Base-by-base conservation (phyloP, 2,113 vertebrate genomes). In the Lepidothrix coronata region DNA sequence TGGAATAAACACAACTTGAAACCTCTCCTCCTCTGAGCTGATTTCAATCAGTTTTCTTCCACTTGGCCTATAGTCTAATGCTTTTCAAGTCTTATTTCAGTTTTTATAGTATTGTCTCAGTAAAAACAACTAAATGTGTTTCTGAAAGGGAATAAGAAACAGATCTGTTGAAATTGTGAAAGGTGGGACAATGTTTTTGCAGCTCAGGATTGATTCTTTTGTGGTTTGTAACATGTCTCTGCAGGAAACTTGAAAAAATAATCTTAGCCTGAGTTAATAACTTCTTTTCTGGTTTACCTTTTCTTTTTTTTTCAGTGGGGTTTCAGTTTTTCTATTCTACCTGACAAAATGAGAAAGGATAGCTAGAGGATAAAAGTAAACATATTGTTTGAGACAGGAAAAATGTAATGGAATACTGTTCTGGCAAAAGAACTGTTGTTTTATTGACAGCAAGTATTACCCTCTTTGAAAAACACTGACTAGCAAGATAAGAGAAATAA, bases 341-440 rank as follows among this genome's bases (percentile, higher is more conserved):
- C 28, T 83, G 67, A 95, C 79, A 96, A 93, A 97, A 97, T 85
- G 39, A 97, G 86, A 96, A 97, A 95, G 46, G 55, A 93, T 95
- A 85, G 81, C 88, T 93, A 65, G 63, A 96, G 91, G 91, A 96
- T 44, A 48, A 55, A 80, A 92, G 78, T 58, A 96, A 95, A 89
- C 20, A 78, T 74, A 85, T 23, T 96, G 75, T 83, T 97, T 65
- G 95, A 96, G 92, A 91, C 43, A 91, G 79, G 78, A 89, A 87
- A 96, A 93, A 84, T 82, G 82, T 91, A 95, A 95, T 81, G 23
- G 52, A 92, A 61, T 68, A 49, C 12, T 78, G 22, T 63, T 88
- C 18, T 89, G 52, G 24, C 37, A 92, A 85, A 96, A 61, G 51
- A 76, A 87, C 30, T 27, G 33, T 37, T 87, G 13, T 94, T 66